These are phyloP conservation scores for Formicarius rufipectus DNA, from an alignment of 2,113 vertebrate species.

Conservation along the genomic window DNA sequence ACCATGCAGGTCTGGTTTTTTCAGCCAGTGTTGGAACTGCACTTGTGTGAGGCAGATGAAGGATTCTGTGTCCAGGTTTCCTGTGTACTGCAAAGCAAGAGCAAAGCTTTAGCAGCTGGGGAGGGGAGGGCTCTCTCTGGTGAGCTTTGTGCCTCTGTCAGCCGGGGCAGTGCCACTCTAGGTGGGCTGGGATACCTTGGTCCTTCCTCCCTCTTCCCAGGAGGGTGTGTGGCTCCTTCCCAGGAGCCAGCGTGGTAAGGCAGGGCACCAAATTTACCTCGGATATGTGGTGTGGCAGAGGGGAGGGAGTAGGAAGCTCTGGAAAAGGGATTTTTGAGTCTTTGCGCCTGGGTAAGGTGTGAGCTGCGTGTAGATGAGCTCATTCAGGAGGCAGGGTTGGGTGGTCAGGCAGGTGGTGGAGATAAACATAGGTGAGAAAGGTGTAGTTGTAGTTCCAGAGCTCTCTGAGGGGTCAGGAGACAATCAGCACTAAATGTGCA, in stretches of 20 bases:
- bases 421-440: not conserved
- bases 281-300: not conserved
- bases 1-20: rapidly evolving
- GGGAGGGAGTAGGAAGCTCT: not conserved
- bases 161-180: too few species aligned
- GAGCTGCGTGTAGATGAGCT: not conserved
- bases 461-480: not conserved
- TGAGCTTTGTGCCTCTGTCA: not conserved
- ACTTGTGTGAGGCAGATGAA: not conserved
- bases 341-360: not conserved
- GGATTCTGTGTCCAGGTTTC: not conserved
- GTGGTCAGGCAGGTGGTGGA: not conserved
- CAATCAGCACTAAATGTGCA: not conserved
- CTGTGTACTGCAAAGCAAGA: not conserved
- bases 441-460: not conserved
- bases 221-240: too few species aligned
- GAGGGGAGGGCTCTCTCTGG: not conserved
- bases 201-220: not conserved
- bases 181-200: not conserved
- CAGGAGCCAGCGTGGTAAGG: rapidly evolving
- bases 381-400: not conserved
- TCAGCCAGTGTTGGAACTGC: not conserved
- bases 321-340: not conserved
- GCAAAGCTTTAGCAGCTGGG: not conserved
- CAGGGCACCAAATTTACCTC: not conserved